These are phyloP conservation scores for Carassius carassius DNA, from an alignment of 2,113 vertebrate species.

Conservation along the genomic window DNA sequence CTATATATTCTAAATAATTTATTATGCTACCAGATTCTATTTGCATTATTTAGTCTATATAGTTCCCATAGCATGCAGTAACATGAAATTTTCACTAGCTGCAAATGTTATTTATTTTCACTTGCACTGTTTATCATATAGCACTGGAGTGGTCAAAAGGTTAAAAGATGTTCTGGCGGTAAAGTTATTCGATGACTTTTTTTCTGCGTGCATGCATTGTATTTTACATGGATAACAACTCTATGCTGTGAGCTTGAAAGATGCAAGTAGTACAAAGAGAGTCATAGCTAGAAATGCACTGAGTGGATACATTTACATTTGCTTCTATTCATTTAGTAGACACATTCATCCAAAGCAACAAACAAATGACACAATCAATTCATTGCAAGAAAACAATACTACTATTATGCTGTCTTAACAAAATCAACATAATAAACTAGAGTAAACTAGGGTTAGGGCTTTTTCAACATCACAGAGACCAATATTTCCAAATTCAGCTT, in stretches of 20 bases:
- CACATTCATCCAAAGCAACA: neutral
- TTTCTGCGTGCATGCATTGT: neutral
- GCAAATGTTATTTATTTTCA: neutral
- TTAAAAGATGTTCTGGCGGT: neutral
- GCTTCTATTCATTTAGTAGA: neutral
- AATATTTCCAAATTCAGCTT: neutral
- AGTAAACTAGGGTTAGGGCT: conserved; percentile 2
- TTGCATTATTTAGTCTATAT: neutral
- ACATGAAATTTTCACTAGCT: neutral
- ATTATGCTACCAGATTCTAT: neutral
- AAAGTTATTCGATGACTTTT: neutral
- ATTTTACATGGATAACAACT: neutral
- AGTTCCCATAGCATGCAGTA: too few relatives aligned
- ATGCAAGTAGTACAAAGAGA: neutral
- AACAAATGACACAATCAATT: neutral
- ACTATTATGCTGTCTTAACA: conserved; percentile 8
- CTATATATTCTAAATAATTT: too few relatives aligned
- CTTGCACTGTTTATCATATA: neutral
- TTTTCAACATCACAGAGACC: conserved; percentile 10
- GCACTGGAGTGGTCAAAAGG: neutral
- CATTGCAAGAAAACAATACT: conserved; percentile 3
- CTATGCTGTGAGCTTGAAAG: neutral
- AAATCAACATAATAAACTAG: conserved; percentile 6
- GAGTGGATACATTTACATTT: neutral
- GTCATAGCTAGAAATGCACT: neutral